A percentile compares a stretch with the other conserved stretches of the same genome.
Conservation (phyloP, 2,888 invertebrate species). For the Cephus rjabovi region DNA sequence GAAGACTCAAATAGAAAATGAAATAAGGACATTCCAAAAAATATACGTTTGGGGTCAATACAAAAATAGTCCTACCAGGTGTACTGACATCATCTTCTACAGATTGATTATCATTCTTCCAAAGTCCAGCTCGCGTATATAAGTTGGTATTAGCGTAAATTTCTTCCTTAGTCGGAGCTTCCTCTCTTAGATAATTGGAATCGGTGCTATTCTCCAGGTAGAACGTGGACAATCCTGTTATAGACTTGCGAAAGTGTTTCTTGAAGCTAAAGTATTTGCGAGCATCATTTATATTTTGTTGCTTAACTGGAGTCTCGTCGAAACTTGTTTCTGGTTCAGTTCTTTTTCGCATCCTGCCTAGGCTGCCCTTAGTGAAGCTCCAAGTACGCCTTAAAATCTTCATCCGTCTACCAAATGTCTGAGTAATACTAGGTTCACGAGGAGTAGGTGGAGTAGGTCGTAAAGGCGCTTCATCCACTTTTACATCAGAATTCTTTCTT, state of each 20-base stretch:
- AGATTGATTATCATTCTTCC: constrained; percentile 15
- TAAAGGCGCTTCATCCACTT: constrained; percentile 44
- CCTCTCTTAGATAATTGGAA: constrained; percentile 30
- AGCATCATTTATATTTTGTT: constrained; percentile 29
- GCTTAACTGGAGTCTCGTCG: constrained; percentile 15
- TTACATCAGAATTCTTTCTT: neutral
- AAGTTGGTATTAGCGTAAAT: constrained; percentile 49
- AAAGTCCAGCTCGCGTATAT: constrained; percentile 37
- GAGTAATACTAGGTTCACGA: constrained; percentile 54
- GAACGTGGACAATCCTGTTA: constrained; percentile 56
- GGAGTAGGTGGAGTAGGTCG: constrained; percentile 58
- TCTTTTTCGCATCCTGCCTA: constrained; percentile 55
- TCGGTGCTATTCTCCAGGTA: constrained; percentile 50
- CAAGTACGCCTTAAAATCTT: constrained; percentile 59
- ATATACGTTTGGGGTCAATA: neutral
- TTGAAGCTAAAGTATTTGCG: constrained; percentile 56
- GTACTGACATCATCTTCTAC: neutral
- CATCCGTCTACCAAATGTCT: constrained; percentile 56
- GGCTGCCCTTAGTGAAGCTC: constrained; percentile 62
- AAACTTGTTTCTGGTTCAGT: constrained; percentile 25
- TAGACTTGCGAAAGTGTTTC: constrained; percentile 52
- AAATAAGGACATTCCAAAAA: too few relatives aligned
- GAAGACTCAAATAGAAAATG: too few relatives aligned
- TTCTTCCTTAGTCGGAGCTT: constrained; percentile 22
- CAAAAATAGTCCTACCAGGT: constrained; percentile 5